These are phyloP conservation scores for Zhuqinia jingwanae DNA, from an alignment of 2,888 invertebrate species.

Conservation along the genomic window DNA sequence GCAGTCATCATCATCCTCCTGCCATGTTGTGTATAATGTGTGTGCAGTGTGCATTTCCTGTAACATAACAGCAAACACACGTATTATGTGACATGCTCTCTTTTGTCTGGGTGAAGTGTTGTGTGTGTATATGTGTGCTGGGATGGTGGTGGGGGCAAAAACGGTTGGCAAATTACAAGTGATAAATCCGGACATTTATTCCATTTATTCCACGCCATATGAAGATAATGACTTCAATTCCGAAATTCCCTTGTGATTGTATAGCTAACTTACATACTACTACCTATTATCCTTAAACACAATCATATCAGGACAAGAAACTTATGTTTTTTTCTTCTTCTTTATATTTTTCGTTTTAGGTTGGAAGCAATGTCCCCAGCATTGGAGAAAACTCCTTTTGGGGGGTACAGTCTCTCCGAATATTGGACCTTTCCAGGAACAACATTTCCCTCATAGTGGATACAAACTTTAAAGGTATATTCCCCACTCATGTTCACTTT, in stretches of 20 bases:
- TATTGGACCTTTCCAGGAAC: constrained; percentile 87
- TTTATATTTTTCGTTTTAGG: constrained; percentile 77
- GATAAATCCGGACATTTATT: constrained; percentile 64
- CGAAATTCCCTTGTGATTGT: constrained; percentile 43
- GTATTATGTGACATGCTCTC: background rate
- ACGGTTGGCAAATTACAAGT: constrained; percentile 60
- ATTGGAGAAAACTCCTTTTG: constrained; percentile 90
- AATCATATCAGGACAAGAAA: background rate
- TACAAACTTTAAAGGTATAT: constrained; percentile 89
- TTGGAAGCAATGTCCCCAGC: constrained; percentile 88
- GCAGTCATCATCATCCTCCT: too few species aligned
- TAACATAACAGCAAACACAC: constrained; percentile 18
- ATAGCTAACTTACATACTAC: too few species aligned
- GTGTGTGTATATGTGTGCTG: background rate
- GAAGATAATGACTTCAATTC: constrained; percentile 53
- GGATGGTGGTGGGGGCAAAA: constrained; percentile 34
- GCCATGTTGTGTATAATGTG: constrained; percentile 13
- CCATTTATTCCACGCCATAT: constrained; percentile 66
- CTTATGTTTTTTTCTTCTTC: constrained; percentile 34
- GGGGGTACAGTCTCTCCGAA: constrained; percentile 85
- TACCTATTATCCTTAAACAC: background rate
- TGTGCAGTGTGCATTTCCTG: constrained; percentile 32
- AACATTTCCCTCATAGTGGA: constrained; percentile 86
- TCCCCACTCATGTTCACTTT: too few species aligned
- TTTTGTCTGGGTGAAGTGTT: constrained; percentile 28